Evolutionary conservation across 2,797 vertebrate species (phyloP), one percentile per base, ranked within the genome.

Genomic region (Phataginus tricuspis): DNA sequence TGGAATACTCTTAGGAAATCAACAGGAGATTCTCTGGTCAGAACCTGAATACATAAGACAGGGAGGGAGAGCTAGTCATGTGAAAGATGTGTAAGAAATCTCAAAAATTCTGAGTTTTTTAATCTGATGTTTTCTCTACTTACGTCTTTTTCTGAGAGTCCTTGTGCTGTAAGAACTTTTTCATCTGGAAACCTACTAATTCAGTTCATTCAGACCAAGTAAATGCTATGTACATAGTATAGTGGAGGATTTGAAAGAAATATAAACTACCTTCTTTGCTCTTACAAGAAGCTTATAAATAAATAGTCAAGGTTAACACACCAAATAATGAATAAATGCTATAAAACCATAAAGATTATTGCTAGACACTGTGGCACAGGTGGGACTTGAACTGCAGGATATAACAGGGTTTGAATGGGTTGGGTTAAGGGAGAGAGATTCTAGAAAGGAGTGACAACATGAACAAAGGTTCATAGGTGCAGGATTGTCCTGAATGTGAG

Each of bases 1-100:
- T 68, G 23, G n/a, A 83, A n/a, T 94, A 69, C 39, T 87, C 64
- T 80, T 66, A 87, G 75, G 89, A 95, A 95, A 59, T 57, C 59
- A 94, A 1, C 25, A 77, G 53, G 34, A 53, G 10, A 16, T 63
- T 96, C 31, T 92, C 13, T 79, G 53, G 7, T 82, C 23, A 88
- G 82, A 86, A 80, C 34, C 34, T 78, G n/a, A 84, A 55, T 64
- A 53, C 7, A 49, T 66, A 6, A 75, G 34, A 71, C 90, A 55
- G 25, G 7, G 51, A 86, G 45, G 78, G 66, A 77, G 23, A 83
- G 13, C 14, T 49, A 45, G 4, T 42, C 5, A 7, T 57, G 0
- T 86, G 31, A 94, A 69, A 87, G 72, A 66, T 45, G 0, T 69
- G 16, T 63, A 13, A 25, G 69, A 37, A 34, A 27, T 64, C 31